Base-by-base conservation (phyloP, 2,888 invertebrate species). In the Ichneumoninae sp. region DNA sequence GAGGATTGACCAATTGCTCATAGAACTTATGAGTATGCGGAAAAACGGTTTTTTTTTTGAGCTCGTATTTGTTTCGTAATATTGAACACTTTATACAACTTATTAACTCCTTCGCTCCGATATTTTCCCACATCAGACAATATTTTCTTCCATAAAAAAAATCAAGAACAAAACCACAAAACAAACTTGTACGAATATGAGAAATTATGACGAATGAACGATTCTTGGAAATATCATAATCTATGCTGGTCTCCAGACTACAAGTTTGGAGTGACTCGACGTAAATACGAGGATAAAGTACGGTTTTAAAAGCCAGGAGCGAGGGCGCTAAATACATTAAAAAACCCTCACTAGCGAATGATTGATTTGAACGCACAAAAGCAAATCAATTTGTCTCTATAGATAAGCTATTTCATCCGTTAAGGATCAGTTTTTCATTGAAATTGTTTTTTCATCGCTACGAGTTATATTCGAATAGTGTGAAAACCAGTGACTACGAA, bases 361-460 rank as follows among this genome's bases (percentile, higher is more conserved):
- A 50, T 57, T 65, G 30, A 75, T 47, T 47, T 65, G 22, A 50
- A 65, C 65, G 75, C 75, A 75, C 75, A 75, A 75, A 75, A 47
- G 33, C 50, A 52, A n/a, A 57, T 30, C n/a, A 63, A 36, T 44
- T 33, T 47, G 70, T 70, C 33, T 70, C 19, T 65, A 36, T 7
- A 40, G 40, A 13, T 44, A 60, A 60, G 40, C 19, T 30, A 8
- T 36, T n/a, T 50, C 19, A 52, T 65, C 65, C 13, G 3, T 57
- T 57, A 57, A 22, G 26, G 13, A 57, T 26, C 4, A 26, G 13
- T 26, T 57, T 26, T 57, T 57, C 57, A 57, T 57, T 22, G 57
- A 13, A 57, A 26, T 57, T 26, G 57, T 57, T 57, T 26, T 57
- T 22, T 26, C 57, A 47, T 68, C 47, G 36, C 66, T 10, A 76